Conservation (phyloP, 2,888 invertebrate species). For the Tridacna crocea region DNA sequence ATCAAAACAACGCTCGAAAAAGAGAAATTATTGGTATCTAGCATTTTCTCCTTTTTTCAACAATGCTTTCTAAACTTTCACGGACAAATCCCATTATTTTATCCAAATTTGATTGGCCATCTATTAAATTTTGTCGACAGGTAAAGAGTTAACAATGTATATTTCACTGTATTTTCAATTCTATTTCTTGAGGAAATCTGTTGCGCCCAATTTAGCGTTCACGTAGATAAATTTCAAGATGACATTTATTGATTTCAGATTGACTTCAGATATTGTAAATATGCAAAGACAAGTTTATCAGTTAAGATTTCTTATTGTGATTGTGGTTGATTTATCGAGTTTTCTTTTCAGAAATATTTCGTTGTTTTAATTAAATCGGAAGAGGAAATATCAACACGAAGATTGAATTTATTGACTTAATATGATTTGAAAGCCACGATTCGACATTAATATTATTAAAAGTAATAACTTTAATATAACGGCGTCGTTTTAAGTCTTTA, state of each 20-base stretch:
- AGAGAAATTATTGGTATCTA: too few species aligned
- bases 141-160: not conserved
- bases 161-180: not conserved
- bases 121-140: too few species aligned
- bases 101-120: too few species aligned
- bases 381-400: not conserved
- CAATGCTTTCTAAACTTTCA: too few species aligned
- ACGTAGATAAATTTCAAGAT: not conserved
- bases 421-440: not conserved
- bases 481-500: too few species aligned
- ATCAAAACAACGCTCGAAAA: too few species aligned
- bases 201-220: not conserved
- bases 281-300: slow-evolving; percentile 2
- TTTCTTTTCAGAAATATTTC: slow-evolving; percentile 11
- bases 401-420: not conserved
- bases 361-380: slow-evolving; percentile 1
- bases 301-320: not conserved
- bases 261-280: slow-evolving; percentile 11
- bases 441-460: too few species aligned
- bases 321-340: slow-evolving; percentile 8
- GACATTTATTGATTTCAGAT: slow-evolving; percentile 9
- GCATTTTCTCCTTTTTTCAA: too few species aligned
- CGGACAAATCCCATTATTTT: too few species aligned
- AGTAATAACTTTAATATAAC: too few species aligned
- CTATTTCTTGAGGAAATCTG: not conserved